phyloP scores from a whole-genome alignment of 37 sponge, comb jelly and placozoan species.

The Mnemiopsis leidyi region DNA sequence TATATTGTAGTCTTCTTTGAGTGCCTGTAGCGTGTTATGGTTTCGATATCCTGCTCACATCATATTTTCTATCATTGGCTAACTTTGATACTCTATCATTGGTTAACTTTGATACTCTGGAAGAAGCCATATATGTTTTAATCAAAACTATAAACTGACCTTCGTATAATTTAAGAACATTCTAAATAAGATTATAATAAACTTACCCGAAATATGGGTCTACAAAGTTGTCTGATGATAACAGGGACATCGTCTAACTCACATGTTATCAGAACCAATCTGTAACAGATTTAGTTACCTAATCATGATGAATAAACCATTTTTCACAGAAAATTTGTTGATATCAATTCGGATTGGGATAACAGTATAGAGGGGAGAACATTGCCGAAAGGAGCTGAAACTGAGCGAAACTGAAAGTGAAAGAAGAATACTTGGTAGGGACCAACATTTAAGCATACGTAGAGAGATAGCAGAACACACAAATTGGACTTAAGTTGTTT shows the following conservation, averaged over 20 bases:
- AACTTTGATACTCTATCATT: too few relatives aligned
- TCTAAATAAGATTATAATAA: too few relatives aligned
- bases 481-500: neutral
- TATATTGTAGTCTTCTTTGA: neutral
- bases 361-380: neutral
- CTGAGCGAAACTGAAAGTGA: neutral
- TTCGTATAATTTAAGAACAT: too few relatives aligned
- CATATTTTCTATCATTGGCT: too few relatives aligned
- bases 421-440: neutral
- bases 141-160: too few relatives aligned
- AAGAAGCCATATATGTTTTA: too few relatives aligned
- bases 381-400: neutral
- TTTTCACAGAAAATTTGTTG: too few relatives aligned
- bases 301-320: too few relatives aligned
- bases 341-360: neutral
- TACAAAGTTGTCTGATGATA: neutral
- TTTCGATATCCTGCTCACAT: too few relatives aligned
- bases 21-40: too few relatives aligned
- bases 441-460: neutral
- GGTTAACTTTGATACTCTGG: too few relatives aligned
- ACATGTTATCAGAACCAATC: conserved; percentile 55
- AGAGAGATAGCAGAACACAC: neutral
- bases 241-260: neutral
- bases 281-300: neutral
- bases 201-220: neutral